These are phyloP conservation scores for Delphinus delphis DNA, from an alignment of 2,113 vertebrate species.

Conservation along the genomic window DNA sequence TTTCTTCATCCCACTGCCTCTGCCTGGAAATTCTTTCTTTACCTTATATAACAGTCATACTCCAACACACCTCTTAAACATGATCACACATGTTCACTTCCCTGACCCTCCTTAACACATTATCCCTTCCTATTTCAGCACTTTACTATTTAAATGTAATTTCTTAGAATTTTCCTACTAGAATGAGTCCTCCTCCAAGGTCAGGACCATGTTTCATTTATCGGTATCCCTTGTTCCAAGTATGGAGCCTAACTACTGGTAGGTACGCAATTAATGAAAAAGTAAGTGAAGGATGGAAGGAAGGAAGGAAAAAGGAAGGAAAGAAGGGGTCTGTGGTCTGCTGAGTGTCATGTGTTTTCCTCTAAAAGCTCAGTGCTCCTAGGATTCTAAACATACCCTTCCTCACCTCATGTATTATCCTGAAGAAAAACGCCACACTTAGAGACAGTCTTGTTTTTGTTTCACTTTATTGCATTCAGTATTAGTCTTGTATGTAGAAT, in stretches of 20 bases:
- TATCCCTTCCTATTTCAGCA: background rate
- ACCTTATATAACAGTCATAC: background rate
- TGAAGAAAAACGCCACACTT: background rate
- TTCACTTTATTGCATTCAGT: background rate
- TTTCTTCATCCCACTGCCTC: background rate
- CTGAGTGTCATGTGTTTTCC: background rate
- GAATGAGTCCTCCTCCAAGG: background rate
- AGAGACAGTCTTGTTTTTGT: background rate
- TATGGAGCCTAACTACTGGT: background rate
- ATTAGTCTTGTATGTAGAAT: background rate
- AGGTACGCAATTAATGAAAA: background rate
- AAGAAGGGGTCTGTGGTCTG: background rate
- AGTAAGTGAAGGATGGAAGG: background rate
- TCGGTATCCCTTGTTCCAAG: background rate
- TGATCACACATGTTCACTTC: background rate
- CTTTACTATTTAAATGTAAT: background rate
- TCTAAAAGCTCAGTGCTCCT: background rate
- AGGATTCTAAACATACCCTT: background rate
- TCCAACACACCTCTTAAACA: background rate
- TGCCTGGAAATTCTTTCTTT: background rate
- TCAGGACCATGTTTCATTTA: background rate
- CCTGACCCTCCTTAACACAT: background rate
- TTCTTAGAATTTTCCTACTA: background rate
- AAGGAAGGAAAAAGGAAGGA: background rate
- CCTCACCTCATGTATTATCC: background rate